Conservation (phyloP, 2,888 invertebrate species). For the Cecidostiba fungosa region DNA sequence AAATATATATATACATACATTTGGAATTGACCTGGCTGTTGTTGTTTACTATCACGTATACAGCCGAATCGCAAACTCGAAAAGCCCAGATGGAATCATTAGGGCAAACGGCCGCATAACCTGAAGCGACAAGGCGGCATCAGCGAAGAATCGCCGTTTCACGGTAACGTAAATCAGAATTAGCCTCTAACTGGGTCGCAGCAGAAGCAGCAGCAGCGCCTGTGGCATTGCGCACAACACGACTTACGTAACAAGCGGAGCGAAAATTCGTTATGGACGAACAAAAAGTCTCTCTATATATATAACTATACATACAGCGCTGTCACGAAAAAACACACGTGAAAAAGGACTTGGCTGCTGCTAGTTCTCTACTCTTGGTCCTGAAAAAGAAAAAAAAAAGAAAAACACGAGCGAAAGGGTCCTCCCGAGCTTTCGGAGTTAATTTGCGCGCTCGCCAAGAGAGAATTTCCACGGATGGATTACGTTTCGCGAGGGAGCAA, state of each 20-base stretch:
- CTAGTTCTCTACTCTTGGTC: not conserved
- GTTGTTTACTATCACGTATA: not conserved
- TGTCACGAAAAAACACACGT: not conserved
- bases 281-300: not conserved
- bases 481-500: constrained; percentile 19
- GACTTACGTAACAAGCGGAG: constrained; percentile 17
- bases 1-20: not conserved
- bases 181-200: constrained; percentile 19
- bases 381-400: not conserved
- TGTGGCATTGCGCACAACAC: not conserved
- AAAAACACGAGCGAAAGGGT: not conserved
- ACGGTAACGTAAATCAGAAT: constrained; percentile 7
- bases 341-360: not conserved
- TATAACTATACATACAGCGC: not conserved
- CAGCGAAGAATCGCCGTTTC: constrained; percentile 9
- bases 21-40: not conserved
- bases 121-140: not conserved
- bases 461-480: constrained; percentile 5
- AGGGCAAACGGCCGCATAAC: not conserved
- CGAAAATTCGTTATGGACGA: constrained; percentile 17
- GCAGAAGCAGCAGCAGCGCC: not conserved
- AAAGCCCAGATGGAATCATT: constrained; percentile 5
- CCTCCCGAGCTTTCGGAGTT: constrained; percentile 29
- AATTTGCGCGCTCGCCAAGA: constrained; percentile 44
- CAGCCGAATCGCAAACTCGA: not conserved